Evolutionary conservation across 2,888 invertebrate species (phyloP), one percentile per base, ranked within the genome.

Genomic region (Synergus laeviventris): DNA sequence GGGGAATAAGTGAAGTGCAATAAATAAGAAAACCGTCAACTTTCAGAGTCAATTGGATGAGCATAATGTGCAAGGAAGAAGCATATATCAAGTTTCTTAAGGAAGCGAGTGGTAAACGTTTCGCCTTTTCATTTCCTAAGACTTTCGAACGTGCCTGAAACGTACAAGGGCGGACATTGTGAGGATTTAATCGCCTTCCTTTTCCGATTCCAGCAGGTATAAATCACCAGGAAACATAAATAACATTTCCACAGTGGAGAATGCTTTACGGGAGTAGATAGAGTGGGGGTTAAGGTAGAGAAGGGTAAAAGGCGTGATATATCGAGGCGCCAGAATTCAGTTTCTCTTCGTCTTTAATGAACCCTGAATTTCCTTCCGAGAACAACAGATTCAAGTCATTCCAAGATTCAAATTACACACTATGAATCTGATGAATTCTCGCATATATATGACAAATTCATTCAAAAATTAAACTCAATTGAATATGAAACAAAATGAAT

Each of bases 221-320:
- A 85, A 86, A 87, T 86, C 85, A 85, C 80, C 74, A 66, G 74
- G 76, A 75, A 81, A 81, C 82, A 84, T 86, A 86, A 86, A 86
- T 84, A 86, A 84, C 83, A 76, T 76, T 61, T 39, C 70, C 39
- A 42, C 75, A 14, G 56, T 76, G 12, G 70, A 49, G 45, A 70
- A 70, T 70, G 70, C 45, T 70, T 54, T 66, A 66, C 66, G 54
- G 39, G 39, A 54, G 24, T 18, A 7, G 31, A 16, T 16, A 16
- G 64, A 2, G 64, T 39, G 9, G n/a, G 21, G 59, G 59, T 38
- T 38, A 74, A 45, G 38, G 21, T 36, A 36, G 18, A 74, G 74
- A 36, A 59, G 42, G 60, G n/a, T 38, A 39, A 42, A 18, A 64
- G 64, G 36, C 38, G 64, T 70, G 66, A 70, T 70, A 70, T 70